These are phyloP conservation scores for Poeciliopsis paucimaculata DNA, from an alignment of 2,797 vertebrate genomes.

Conservation along the genomic window DNA sequence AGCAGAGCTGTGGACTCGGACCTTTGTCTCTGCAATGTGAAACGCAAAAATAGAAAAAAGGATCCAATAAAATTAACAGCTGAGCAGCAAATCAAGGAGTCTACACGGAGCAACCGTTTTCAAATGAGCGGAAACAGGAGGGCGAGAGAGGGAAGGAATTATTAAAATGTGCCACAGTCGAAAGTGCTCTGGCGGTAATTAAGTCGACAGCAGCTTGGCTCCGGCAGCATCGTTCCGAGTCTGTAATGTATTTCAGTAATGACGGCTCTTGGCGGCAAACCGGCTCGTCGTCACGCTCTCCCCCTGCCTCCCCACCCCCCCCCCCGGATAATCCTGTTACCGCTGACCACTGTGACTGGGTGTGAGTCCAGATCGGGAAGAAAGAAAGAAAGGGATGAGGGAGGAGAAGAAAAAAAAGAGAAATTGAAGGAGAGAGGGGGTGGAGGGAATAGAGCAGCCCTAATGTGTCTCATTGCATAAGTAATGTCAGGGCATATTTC, in stretches of 20 bases:
- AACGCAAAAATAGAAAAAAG: background rate
- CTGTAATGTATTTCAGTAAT: constrained; percentile 77
- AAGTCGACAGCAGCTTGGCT: constrained; percentile 74
- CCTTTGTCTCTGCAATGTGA: background rate
- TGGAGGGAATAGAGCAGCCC: background rate
- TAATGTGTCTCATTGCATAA: background rate
- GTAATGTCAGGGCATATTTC: constrained; percentile 35
- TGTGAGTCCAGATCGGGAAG: constrained; percentile 39
- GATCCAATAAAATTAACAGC: background rate
- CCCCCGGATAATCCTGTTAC: constrained; percentile 66
- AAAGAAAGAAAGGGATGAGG: constrained; percentile 23
- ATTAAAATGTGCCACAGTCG: constrained; percentile 68
- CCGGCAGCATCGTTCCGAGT: constrained; percentile 66
- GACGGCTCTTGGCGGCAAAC: constrained; percentile 61
- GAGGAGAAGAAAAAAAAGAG: constrained; percentile 18
- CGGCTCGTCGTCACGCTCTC: constrained; percentile 68
- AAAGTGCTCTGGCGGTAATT: constrained; percentile 72
- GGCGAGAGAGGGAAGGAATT: constrained; percentile 53
- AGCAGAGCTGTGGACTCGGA: background rate
- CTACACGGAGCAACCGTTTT: constrained; percentile 15
- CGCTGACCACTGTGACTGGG: constrained; percentile 71
- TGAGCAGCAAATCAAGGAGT: background rate
- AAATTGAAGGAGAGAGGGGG: background rate
- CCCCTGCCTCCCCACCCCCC: constrained; percentile 34
- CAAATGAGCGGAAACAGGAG: constrained; percentile 28